Evolutionary conservation across 92 coral and sea anemone genomes (phyloP), one percentile per base, ranked within the genome.

Genomic region (Palythoa caribaeorum): DNA sequence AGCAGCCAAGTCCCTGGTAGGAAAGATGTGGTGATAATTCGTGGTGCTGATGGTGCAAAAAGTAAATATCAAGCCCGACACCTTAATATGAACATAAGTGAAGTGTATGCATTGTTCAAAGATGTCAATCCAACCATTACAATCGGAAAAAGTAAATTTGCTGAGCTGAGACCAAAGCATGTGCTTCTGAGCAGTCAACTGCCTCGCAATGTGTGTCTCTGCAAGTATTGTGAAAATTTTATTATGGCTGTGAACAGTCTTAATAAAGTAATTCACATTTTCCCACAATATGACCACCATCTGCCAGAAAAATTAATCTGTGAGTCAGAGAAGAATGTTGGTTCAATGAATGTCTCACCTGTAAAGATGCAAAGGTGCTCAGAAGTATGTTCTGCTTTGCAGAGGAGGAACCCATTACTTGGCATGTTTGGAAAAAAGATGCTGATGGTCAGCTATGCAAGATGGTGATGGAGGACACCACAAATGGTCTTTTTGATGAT

Each of bases 251-350:
- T 52, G 88, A 85, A 85, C 88, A 85, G 81, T 85, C 81, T 85
- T 85, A 37, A 85, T 85, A 85, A 85, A 85, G 88, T 71, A 71
- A 39, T 85, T 73, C 38, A 85, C 73, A 85, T 44, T 72, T 85
- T 85, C 81, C 88, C 88, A 85, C 88, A 85, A 53, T 85, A 85
- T 85, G 88, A 85, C 88, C 88, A 84, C 88, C 88, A 84, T 72
- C 88, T 84, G 88, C 88, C 88, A 84, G 88, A 84, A 84, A 81
- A 81, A 50, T 63, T 81, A 39, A 70, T 70, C 78, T 84, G 88
- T 16, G 83, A 68, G 78, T 47, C 88, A 73, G 88, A 85, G 88
- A 85, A 85, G 88, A 85, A 85, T 85, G 88, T 85, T 85, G 88
- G 81, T 85, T 85, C 88, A 73, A 85, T 73, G 88, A 85, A 85